Percentiles rank a stretch among this genome's conserved stretches.
These are phyloP conservation scores for Eumerus sabulonum DNA, from an alignment of 2,888 invertebrate species.

Conservation along the genomic window DNA sequence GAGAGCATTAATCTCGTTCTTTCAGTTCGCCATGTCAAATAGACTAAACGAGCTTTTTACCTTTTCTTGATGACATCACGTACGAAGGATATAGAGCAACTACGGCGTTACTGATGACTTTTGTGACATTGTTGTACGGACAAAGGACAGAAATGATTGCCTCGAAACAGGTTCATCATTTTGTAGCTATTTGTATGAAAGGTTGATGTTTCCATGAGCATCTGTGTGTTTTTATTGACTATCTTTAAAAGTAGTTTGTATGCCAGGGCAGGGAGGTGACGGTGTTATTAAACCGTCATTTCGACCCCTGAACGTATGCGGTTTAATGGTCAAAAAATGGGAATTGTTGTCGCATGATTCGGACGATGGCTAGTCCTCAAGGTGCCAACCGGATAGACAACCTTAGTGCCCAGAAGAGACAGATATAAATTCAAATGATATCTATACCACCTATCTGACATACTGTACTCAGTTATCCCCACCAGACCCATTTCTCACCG, in stretches of 20 bases:
- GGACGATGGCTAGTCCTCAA: constrained; percentile 3
- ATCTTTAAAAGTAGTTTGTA: constrained; percentile 33
- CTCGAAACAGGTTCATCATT: constrained; percentile 65
- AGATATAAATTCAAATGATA: constrained; percentile 38
- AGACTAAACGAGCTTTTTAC: constrained; percentile 76
- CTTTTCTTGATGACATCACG: constrained; percentile 67
- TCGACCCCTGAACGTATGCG: neutral
- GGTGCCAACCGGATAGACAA: constrained; percentile 25
- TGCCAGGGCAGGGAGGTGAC: neutral
- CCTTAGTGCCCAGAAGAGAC: constrained; percentile 24
- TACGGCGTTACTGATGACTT: constrained; percentile 60
- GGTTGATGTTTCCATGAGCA: constrained; percentile 7
- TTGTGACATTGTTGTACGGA: constrained; percentile 63
- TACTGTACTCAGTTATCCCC: no score
- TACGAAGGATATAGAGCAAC: constrained; percentile 48
- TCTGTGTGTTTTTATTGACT: constrained; percentile 11
- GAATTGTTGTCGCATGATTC: constrained; percentile 30
- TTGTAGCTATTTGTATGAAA: constrained; percentile 37
- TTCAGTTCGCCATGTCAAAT: constrained; percentile 74
- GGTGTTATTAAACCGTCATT: no score
- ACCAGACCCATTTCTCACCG: constrained; percentile 9
- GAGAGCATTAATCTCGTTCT: constrained; percentile 9
- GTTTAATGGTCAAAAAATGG: constrained; percentile 31
- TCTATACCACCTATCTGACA: constrained; percentile 10
- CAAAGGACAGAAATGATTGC: constrained; percentile 63